Conservation (phyloP, 2,888 invertebrate genomes). For the Erebia epiphron region DNA sequence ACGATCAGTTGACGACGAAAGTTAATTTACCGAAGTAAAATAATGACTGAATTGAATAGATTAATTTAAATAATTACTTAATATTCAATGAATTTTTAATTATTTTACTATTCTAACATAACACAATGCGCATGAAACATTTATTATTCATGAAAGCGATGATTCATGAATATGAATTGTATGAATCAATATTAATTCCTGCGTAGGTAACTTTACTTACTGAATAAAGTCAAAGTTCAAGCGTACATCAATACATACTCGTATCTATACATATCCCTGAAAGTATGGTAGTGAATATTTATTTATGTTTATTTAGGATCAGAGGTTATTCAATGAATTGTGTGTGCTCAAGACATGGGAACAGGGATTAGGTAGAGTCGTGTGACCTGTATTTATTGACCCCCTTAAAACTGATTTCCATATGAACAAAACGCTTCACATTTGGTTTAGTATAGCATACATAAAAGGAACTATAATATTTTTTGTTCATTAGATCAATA, state of each 20-base stretch:
- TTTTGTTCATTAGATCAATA: no score
- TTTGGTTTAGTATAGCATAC: background rate
- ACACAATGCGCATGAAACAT: background rate
- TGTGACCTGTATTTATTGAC: conserved; percentile 28
- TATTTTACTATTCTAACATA: background rate
- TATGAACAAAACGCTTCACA: conserved; percentile 11
- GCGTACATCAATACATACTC: conserved; percentile 20
- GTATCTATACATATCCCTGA: conserved; percentile 18
- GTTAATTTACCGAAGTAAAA: background rate
- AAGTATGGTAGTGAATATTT: conserved; percentile 22
- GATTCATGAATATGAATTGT: conserved; percentile 15
- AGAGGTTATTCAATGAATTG: conserved; percentile 29
- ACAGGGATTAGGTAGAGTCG: conserved; percentile 29
- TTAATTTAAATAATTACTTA: background rate
- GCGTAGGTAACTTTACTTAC: conserved; percentile 2
- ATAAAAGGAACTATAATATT: background rate
- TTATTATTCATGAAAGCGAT: conserved; percentile 8
- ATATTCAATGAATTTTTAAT: background rate
- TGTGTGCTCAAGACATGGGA: conserved; percentile 30
- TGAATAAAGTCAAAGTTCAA: conserved; percentile 20
- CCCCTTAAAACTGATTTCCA: conserved; percentile 20
- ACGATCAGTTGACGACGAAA: no score
- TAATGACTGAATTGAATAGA: background rate
- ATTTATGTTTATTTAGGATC: conserved; percentile 32
- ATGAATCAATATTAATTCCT: conserved; percentile 18